Conservation (phyloP, 2,113 vertebrate species). For the Circaetus cinerascens region DNA sequence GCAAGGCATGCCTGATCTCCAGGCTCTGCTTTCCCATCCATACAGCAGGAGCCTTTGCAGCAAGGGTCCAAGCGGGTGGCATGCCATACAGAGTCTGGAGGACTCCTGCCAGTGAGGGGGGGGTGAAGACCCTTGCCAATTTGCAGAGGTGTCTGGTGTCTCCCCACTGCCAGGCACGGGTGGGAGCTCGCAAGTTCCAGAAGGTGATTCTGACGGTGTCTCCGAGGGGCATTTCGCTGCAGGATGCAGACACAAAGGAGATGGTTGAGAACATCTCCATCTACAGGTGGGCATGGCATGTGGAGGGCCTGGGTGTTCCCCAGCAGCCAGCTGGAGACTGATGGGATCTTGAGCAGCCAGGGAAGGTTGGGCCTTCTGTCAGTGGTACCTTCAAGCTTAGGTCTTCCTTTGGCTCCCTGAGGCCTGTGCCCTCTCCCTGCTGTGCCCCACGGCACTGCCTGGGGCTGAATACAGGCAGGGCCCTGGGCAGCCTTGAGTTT, state of each 20-base stretch:
- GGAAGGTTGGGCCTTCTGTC: background rate
- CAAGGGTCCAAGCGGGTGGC: background rate
- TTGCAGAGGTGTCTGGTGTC: background rate
- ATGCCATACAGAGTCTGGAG: background rate
- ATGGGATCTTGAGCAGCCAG: background rate
- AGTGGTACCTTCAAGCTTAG: background rate
- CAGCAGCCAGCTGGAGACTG: background rate
- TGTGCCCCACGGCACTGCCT: background rate
- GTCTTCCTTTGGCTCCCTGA: background rate
- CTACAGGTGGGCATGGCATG: slow-evolving; percentile 75
- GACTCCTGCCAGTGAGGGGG: background rate
- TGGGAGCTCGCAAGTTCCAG: slow-evolving; percentile 84
- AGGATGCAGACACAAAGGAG: slow-evolving; percentile 83
- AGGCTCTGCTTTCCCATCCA: background rate
- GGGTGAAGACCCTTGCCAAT: background rate
- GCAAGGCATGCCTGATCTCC: background rate
- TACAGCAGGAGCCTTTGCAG: background rate
- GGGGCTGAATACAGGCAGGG: background rate
- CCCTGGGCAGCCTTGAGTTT: background rate
- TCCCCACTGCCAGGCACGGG: slow-evolving; percentile 77
- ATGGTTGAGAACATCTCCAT: slow-evolving; percentile 88
- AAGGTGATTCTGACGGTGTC: slow-evolving; percentile 89
- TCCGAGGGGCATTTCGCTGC: slow-evolving; percentile 84
- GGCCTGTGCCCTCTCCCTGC: background rate
- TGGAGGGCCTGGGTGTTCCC: background rate